Evolutionary conservation across 2,797 vertebrate species (phyloP), one percentile per base, ranked within the genome.

Genomic region (Clamator glandarius): DNA sequence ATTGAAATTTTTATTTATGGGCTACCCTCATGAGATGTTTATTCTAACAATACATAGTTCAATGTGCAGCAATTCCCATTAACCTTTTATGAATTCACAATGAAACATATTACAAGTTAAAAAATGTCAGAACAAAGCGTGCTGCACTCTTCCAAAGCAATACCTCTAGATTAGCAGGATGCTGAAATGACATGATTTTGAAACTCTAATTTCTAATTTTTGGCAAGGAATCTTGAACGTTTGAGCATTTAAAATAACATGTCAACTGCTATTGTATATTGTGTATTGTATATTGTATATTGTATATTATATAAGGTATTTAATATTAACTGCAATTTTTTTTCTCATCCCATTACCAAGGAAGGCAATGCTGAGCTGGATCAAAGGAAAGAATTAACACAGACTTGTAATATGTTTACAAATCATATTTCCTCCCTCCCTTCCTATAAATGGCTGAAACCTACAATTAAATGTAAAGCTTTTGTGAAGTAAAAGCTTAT

Each of bases 401-500:
- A 41, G 52, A 33, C 21, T 83, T 83, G 12, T 83, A 42, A 68
- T 75, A 51, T 63, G 31, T 86, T 95, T 93, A 36, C 21, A 89
- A 75, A 69, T 62, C 36, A 15, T 73, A 58, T 89, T 89, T 96
- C 72, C 62, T 87, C 66, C 46, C 46, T 80, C 67, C 50, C 33
- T 89, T 89, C 41, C 79, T 84, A 54, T 17, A 91, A 86, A 94
- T 77, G 89, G 16, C 57, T 87, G 79, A 95, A 93, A 85, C 66
- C 31, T 19, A 84, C 50, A 94, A 91, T 85, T 89, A 78, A 95
- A 88, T 92, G 41, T 91, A 88, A 93, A 83, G 44, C 10, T 67
- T 92, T 87, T 89, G 52, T 83, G 79, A 92, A 93, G n/a, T 61
- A 80, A 89, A 80, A 85, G 61, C 78, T 94, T 87, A 92, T 89